Conservation (phyloP, 2,113 vertebrate species). For the Puffinus mauretanicus region DNA sequence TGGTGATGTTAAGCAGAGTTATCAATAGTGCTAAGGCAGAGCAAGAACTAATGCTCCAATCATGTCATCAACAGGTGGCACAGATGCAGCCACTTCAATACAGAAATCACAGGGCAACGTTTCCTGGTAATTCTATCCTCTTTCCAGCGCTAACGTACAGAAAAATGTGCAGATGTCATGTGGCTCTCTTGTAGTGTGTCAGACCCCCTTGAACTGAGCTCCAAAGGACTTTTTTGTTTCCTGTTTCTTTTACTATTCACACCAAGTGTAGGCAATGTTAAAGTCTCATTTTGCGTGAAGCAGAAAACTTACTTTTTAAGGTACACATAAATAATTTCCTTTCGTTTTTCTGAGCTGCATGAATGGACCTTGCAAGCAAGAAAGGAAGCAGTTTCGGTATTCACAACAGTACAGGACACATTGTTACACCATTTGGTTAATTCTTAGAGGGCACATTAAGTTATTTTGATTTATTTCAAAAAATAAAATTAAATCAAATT, state of each 20-base stretch:
- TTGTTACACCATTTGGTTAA: neutral
- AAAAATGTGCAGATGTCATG: slow-evolving; percentile 47
- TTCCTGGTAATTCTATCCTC: slow-evolving; percentile 69
- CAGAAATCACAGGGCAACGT: slow-evolving; percentile 71
- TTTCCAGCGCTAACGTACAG: slow-evolving; percentile 52
- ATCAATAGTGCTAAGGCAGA: slow-evolving; percentile 71
- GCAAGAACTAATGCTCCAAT: slow-evolving; percentile 75
- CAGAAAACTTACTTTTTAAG: neutral
- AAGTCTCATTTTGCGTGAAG: slow-evolving; percentile 31
- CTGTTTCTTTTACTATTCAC: slow-evolving; percentile 51
- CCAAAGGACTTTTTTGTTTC: slow-evolving; percentile 47
- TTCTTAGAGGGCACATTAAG: neutral
- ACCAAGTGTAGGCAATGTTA: slow-evolving; percentile 17
- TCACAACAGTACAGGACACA: neutral
- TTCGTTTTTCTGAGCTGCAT: neutral
- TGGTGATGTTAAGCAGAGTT: slow-evolving; percentile 76
- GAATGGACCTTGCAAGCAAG: neutral
- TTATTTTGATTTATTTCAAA: neutral
- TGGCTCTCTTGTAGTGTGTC: slow-evolving; percentile 28
- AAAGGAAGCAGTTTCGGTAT: neutral
- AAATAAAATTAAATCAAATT: slow-evolving; percentile 5
- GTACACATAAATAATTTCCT: slow-evolving; percentile 39
- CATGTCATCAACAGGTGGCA: slow-evolving; percentile 79
- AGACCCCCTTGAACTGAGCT: slow-evolving; percentile 21
- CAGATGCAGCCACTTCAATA: slow-evolving; percentile 71